These are phyloP conservation scores for Hephaestus fuliginosus DNA, from an alignment of 2,797 vertebrate species.

Conservation along the genomic window DNA sequence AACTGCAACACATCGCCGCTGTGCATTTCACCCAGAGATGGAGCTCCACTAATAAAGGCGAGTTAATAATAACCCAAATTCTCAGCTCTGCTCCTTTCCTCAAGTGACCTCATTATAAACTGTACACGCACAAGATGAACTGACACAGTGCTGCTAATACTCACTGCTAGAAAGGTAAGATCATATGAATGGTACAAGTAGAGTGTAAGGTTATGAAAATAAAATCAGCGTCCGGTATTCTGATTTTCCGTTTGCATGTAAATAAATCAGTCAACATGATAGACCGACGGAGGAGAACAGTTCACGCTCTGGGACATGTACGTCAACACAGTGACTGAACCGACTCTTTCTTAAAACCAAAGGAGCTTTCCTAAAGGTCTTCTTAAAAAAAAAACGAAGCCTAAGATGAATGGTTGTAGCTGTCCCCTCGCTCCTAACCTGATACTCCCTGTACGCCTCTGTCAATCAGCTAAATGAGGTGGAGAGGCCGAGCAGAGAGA, in stretches of 20 bases:
- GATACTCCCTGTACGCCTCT: slow-evolving; percentile 75
- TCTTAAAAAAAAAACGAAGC: slow-evolving; percentile 40
- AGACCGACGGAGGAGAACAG: slow-evolving; percentile 13
- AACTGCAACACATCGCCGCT: slow-evolving; percentile 9
- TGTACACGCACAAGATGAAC: slow-evolving; percentile 21
- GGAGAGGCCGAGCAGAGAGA: slow-evolving; percentile 67
- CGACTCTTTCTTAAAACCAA: slow-evolving; percentile 62
- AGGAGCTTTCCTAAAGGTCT: slow-evolving; percentile 46
- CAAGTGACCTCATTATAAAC: slow-evolving; percentile 60
- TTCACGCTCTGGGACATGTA: slow-evolving; percentile 49
- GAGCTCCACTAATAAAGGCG: slow-evolving; percentile 12
- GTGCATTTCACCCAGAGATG: slow-evolving; percentile 15
- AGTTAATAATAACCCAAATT: slow-evolving; percentile 52
- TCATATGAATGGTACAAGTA: not conserved
- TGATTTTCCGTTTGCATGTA: slow-evolving; percentile 3
- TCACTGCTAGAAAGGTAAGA: not conserved
- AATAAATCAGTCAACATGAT: slow-evolving; percentile 5
- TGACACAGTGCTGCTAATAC: slow-evolving; percentile 12
- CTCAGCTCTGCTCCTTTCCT: slow-evolving; percentile 44
- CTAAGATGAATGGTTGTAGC: slow-evolving; percentile 74
- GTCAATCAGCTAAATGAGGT: slow-evolving; percentile 86
- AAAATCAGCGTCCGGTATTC: slow-evolving; percentile 12
- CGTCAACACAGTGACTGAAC: slow-evolving; percentile 54
- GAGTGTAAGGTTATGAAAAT: not conserved
- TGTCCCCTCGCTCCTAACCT: slow-evolving; percentile 72